Evolutionary conservation across 1,140 invertebrate genomes (phyloP), one percentile per base, ranked within the genome.

Genomic region (Drosophila navojoa): DNA sequence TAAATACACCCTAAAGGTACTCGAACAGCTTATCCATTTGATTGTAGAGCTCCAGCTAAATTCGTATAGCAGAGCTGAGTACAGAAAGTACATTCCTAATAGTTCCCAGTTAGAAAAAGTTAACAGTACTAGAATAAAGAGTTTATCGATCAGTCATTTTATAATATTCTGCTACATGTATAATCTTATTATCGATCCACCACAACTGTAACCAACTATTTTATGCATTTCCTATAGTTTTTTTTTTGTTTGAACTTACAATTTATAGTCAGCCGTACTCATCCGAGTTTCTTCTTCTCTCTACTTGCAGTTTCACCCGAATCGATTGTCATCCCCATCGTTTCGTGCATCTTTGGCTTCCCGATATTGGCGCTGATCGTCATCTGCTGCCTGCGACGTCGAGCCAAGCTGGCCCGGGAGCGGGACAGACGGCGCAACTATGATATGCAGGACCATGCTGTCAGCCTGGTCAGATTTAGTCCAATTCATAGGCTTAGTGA

Each of bases 281-380:
- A 63, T 9, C 27, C 1, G 47, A 53, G 44, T 71, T 10, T 29
- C 15, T 49, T 49, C 15, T 25, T 25, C 2, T 7, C 40, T 53
- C 15, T 53, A 3, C 77, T 95, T 95, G 38, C 95, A 97, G 97
- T 98, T 63, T 95, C 96, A 58, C 96, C 97, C 32, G 96, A 97
- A 92, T 96, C 96, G 58, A 96, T 98, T 75, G 96, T 97, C 10
- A 95, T 98, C 38, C 97, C 97, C 7, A 98, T 98, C 71, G 95
- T 98, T 10, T 97, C 96, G 10, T 97, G 96, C 90, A 97, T 98
- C 89, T 94, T 98, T 76, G 96, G 96, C 49, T 98, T 98, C 85
- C 97, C 97, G 15, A 93, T 97, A 16, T 91, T 97, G 77, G 97
- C 96, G 1, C 93, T 97, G 38, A 94, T 97, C 66, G 95, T 97